Conservation (phyloP, 2,797 vertebrate genomes). For the Cottoperca gobio region DNA sequence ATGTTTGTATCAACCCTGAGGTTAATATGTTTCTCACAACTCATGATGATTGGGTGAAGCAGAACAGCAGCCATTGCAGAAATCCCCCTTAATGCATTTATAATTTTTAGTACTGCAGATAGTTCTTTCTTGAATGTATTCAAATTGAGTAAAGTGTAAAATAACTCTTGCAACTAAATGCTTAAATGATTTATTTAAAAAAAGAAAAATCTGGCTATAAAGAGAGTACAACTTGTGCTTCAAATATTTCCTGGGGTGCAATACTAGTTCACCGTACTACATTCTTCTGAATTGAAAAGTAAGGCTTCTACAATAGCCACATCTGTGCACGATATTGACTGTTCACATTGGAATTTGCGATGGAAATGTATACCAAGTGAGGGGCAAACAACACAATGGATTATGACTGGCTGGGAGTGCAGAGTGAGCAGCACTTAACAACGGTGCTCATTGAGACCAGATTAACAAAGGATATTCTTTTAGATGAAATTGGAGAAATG, state of each 20-base stretch:
- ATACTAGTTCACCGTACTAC: conserved; percentile 36
- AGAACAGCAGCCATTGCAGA: conserved; percentile 64
- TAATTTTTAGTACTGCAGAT: conserved; percentile 14
- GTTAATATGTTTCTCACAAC: conserved; percentile 74
- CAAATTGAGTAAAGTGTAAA: conserved; percentile 22
- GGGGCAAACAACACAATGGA: conserved; percentile 73
- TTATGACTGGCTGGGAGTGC: conserved; percentile 68
- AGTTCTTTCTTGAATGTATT: conserved; percentile 18
- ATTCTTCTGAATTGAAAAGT: conserved; percentile 61
- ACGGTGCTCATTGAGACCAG: conserved; percentile 69
- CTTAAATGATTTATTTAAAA: conserved; percentile 13
- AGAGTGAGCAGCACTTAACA: conserved; percentile 69
- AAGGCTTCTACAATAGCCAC: conserved; percentile 58
- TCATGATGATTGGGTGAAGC: conserved; percentile 62
- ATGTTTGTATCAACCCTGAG: conserved; percentile 75
- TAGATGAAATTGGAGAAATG: conserved; percentile 74
- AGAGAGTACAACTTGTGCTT: conserved; percentile 25
- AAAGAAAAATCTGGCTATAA: conserved; percentile 15
- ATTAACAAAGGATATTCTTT: conserved; percentile 80
- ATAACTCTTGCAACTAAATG: conserved; percentile 8
- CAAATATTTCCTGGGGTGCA: conserved; percentile 24
- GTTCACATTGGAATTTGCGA: conserved; percentile 77
- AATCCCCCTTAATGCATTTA: conserved; percentile 40
- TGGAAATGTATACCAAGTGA: conserved; percentile 67
- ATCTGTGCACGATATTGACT: conserved; percentile 75